phyloP scores from a whole-genome alignment of 2,797 vertebrate species.

The Sebastes kiyomatsui region DNA sequence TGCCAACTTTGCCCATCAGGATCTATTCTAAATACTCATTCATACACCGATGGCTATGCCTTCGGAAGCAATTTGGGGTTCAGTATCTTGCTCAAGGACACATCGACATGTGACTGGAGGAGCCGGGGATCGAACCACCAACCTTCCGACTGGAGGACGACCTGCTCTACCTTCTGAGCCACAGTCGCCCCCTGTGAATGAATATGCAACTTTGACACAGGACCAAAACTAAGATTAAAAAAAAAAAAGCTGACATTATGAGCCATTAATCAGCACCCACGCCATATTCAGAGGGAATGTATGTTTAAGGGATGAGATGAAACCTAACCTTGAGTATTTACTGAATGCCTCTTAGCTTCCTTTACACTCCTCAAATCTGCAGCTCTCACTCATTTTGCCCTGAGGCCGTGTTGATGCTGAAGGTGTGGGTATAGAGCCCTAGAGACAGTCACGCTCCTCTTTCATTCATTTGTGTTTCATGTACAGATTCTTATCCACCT shows the following conservation, averaged over 20 bases:
- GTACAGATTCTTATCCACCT: slow-evolving; percentile 61
- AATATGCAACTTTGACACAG: neutral
- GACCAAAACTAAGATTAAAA: neutral
- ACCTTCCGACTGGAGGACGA: too few relatives aligned
- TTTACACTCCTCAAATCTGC: slow-evolving; percentile 49
- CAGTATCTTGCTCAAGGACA: too few relatives aligned
- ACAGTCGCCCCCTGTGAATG: too few relatives aligned
- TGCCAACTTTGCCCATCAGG: too few relatives aligned
- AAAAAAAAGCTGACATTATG: neutral
- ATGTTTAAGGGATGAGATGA: slow-evolving; percentile 55
- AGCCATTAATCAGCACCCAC: neutral
- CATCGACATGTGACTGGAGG: too few relatives aligned
- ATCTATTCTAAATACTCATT: too few relatives aligned
- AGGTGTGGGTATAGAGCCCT: slow-evolving; percentile 44
- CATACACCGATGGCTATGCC: too few relatives aligned
- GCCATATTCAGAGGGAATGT: slow-evolving; percentile 21
- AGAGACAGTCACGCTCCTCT: slow-evolving; percentile 53
- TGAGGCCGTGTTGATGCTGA: slow-evolving; percentile 56
- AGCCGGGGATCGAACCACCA: too few relatives aligned
- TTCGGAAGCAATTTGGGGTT: too few relatives aligned
- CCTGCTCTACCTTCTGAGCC: too few relatives aligned
- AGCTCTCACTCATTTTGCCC: slow-evolving; percentile 55
- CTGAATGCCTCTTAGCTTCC: slow-evolving; percentile 47
- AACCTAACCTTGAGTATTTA: slow-evolving; percentile 72
- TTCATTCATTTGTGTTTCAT: slow-evolving; percentile 68